These are phyloP conservation scores for Petrolisthes manimaculis DNA, from an alignment of 2,888 invertebrate genomes.

Conservation along the genomic window DNA sequence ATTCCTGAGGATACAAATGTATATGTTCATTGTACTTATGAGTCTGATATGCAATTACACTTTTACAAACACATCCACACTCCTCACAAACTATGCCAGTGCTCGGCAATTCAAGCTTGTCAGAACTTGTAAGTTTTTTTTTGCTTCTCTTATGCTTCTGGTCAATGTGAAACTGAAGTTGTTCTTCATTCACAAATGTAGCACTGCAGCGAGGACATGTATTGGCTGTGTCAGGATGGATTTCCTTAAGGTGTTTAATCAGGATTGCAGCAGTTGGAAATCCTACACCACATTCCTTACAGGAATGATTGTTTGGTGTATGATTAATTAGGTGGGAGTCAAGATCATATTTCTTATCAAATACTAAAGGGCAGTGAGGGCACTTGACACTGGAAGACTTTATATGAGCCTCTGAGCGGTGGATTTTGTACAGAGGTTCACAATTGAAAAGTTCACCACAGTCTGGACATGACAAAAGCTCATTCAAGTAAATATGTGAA, in stretches of 20 bases:
- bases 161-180: slow-evolving; percentile 42
- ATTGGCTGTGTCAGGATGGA: slow-evolving; percentile 49
- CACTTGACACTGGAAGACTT: slow-evolving; percentile 30
- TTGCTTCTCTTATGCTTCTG: slow-evolving; percentile 53
- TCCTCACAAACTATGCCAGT: slow-evolving; percentile 48
- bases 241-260: slow-evolving; percentile 48
- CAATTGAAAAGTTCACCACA: slow-evolving; percentile 53
- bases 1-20: slow-evolving; percentile 48
- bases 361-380: slow-evolving; percentile 50
- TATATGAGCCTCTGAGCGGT: slow-evolving; percentile 45
- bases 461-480: slow-evolving; percentile 50
- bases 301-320: slow-evolving; percentile 36
- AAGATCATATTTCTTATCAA: slow-evolving; percentile 49
- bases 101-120: slow-evolving; percentile 8
- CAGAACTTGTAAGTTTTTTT: slow-evolving; percentile 28
- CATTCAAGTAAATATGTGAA: slow-evolving; percentile 35
- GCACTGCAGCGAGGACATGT: slow-evolving; percentile 49
- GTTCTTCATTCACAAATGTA: slow-evolving; percentile 47
- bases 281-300: slow-evolving; percentile 49
- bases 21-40: slow-evolving; percentile 56
- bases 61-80: slow-evolving; percentile 47
- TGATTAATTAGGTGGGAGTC: slow-evolving; percentile 55
- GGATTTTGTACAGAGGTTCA: slow-evolving; percentile 51
- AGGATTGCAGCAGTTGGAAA: slow-evolving; percentile 41
- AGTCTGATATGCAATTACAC: slow-evolving; percentile 48